Base-by-base conservation (phyloP, 2,113 vertebrate species). In the Vidua macroura region DNA sequence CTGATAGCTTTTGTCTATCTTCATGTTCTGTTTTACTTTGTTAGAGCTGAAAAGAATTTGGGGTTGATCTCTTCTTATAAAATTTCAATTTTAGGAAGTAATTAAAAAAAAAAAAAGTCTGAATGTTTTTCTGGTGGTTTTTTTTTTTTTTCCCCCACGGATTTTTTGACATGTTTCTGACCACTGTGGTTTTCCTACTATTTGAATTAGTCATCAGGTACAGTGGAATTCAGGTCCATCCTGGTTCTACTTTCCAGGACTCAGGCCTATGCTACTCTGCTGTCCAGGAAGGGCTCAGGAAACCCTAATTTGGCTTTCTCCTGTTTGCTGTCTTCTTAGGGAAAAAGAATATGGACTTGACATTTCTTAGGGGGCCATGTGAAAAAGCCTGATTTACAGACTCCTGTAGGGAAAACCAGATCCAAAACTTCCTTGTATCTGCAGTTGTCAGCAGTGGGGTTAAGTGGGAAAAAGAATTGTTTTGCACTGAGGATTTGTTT, bases 161-260 rank as follows among this genome's bases (percentile, higher is more conserved):
- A 20, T 7, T 77, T 68, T 59, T 53, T 41, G 2, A 35, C 17
- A 10, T 75, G 11, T 76, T 91, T 85, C 70, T 92, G 21, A 85
- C 72, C 44, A 59, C 59, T 56, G 75, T 89, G 87, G 79, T 70
- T 96, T 96, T 86, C 53, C 72, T 64, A 17, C 27, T 88, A 33
- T 74, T 95, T 93, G 70, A 74, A 77, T 94, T 92, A 95, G 72
- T 93, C 92, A 95, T 83, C 59, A 92, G 85, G 75, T 96, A 88
- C 31, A 69, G 37, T 39, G 51, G 52, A 89, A 68, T 88, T 88
- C 64, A 49, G 44, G 48, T 79, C 24, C 9, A 67, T 83, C 44
- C 39, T 88, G 74, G 13, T 52, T 90, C 41, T 58, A 0, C 60
- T 90, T 93, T 94, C 75, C 53, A 91, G 48, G 39, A 81, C 66